phyloP scores from a whole-genome alignment of 1,140 invertebrate species.

The Neoseiulus cucumeris region DNA sequence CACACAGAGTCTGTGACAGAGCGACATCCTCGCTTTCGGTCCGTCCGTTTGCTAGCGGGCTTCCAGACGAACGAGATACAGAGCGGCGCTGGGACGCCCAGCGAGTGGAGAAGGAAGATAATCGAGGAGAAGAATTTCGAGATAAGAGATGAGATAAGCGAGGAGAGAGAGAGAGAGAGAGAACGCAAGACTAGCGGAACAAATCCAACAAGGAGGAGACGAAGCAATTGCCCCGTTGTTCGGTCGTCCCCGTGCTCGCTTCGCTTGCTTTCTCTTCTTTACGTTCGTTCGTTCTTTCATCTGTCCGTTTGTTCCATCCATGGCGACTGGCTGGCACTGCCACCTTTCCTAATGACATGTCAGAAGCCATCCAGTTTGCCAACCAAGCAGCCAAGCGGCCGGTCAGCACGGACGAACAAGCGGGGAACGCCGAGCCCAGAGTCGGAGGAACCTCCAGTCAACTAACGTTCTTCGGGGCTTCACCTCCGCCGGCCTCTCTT shows the following conservation, averaged over 20 bases:
- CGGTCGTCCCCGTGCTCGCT: background rate
- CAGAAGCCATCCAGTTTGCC: background rate
- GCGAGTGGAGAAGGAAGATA: too few relatives aligned
- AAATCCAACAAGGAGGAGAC: too few relatives aligned
- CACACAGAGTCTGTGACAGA: too few relatives aligned
- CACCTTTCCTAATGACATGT: slow-evolving; percentile 9
- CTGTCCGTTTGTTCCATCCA: background rate
- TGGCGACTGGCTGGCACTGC: background rate
- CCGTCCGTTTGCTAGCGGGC: too few relatives aligned
- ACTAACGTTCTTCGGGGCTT: background rate
- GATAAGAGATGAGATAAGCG: too few relatives aligned
- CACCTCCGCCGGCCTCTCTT: background rate
- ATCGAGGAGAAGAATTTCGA: too few relatives aligned
- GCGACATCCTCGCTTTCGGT: too few relatives aligned
- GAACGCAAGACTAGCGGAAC: too few relatives aligned
- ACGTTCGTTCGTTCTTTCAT: background rate
- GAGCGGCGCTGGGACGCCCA: too few relatives aligned
- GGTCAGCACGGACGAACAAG: background rate
- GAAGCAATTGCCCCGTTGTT: background rate
- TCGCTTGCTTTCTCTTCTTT: background rate
- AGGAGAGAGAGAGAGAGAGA: too few relatives aligned
- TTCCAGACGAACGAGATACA: too few relatives aligned
- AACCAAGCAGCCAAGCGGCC: background rate
- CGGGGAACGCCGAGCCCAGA: background rate
- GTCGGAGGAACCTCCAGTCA: background rate